Evolutionary conservation across 2,888 invertebrate genomes (phyloP), one percentile per base, ranked within the genome.

Genomic region (Galerucella calmariensis): DNA sequence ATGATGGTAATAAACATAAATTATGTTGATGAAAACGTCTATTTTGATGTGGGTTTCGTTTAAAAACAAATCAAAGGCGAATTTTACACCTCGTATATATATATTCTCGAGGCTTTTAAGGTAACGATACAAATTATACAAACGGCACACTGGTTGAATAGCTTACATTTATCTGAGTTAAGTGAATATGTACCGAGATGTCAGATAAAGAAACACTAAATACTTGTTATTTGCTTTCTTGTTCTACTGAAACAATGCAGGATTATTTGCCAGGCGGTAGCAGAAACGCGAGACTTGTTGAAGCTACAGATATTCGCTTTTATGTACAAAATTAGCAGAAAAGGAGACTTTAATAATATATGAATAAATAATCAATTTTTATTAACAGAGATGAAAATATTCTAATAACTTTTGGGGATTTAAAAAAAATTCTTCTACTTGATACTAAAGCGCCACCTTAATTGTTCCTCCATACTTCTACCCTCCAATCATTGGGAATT

Each of bases 151-250:
- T 53, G 56, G 68, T 48, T 35, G 73, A 65, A 56, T 65, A 51
- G 62, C 53, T 70, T 69, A 69, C 69, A 44, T 69, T 69, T 70
- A 70, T 70, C 53, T 51, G 62, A 70, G 70, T 70, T 72, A 67
- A 72, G 72, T 72, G 72, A 67, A 72, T 72, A 68, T 58, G 68
- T 67, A 72, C 72, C 46, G 20, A 73, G 73, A 73, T 68, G 27
- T 46, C 11, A 63, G 68, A 73, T 67, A 73, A 59, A 68, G 68
- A 56, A 65, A 44, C 35, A 56, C 41, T 71, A 65, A 68, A 63
- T 73, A 73, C 44, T 67, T 56, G 66, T 66, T 58, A 58, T 16
- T 35, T 67, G 61, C 67, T 27, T 62, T 62, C 62, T 46, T 62
- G 67, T 67, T 67, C 9, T 58, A 53, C 24, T 46, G 61, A 56